These are phyloP conservation scores for Pipistrellus pygmaeus DNA, from an alignment of 2,797 vertebrate genomes.

Conservation along the genomic window DNA sequence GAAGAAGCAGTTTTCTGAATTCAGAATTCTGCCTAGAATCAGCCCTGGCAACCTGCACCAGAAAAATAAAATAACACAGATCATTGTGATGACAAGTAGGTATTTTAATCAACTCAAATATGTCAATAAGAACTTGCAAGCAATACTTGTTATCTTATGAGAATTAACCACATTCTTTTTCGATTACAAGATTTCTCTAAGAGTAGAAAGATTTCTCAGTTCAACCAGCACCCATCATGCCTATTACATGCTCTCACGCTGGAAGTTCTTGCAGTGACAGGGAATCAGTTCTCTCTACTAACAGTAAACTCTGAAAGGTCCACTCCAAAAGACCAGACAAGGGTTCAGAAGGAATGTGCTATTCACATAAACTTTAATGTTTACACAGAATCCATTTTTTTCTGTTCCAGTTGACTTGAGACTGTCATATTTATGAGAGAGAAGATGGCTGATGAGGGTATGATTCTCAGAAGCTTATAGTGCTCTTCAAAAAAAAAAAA, in stretches of 20 bases:
- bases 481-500: background rate
- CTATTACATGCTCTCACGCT: background rate
- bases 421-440: background rate
- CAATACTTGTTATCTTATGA: conserved; percentile 41
- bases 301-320: conserved; percentile 8
- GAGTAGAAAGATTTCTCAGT: conserved; percentile 21
- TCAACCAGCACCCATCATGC: conserved; percentile 19
- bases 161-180: conserved; percentile 58
- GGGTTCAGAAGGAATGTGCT: background rate
- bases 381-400: background rate
- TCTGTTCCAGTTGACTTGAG: background rate
- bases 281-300: conserved; percentile 42
- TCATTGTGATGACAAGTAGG: background rate
- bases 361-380: background rate
- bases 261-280: conserved; percentile 40
- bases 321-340: conserved; percentile 16
- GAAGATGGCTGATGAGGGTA: background rate
- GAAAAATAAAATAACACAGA: conserved; percentile 51
- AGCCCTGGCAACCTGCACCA: background rate
- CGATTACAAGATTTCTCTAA: conserved; percentile 51
- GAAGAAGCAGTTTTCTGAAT: background rate
- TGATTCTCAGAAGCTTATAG: background rate
- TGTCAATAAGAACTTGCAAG: conserved; percentile 54
- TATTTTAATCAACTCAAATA: conserved; percentile 49
- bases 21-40: conserved; percentile 22